A percentile compares a stretch with the other conserved stretches of the same genome.
Conservation (phyloP, 2,888 invertebrate genomes). For the Cantharis nigra region DNA sequence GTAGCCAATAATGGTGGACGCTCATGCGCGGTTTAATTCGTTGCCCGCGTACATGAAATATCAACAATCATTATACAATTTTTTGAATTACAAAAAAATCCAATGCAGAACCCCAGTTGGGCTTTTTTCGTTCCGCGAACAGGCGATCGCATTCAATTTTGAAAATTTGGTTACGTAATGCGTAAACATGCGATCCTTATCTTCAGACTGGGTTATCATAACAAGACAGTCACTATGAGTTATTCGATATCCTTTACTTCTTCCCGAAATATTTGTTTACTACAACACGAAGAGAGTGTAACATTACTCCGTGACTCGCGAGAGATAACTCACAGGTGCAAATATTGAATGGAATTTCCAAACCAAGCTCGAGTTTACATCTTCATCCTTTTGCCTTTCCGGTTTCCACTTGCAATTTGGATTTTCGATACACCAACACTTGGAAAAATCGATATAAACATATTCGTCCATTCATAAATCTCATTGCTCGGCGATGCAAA, state of each 20-base stretch:
- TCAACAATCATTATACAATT: slow-evolving; percentile 32
- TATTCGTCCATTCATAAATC: neutral
- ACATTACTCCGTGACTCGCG: neutral
- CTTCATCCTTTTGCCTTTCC: neutral
- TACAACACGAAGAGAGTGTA: neutral
- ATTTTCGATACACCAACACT: neutral
- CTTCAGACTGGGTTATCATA: neutral
- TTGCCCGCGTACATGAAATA: slow-evolving; percentile 30
- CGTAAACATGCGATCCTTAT: neutral
- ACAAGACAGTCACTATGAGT: neutral
- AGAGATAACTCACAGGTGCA: neutral
- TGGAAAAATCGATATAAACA: neutral
- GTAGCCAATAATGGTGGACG: slow-evolving; percentile 44
- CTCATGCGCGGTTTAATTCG: slow-evolving; percentile 39
- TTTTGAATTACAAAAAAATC: slow-evolving; percentile 6
- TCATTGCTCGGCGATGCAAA: neutral
- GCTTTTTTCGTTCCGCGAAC: neutral
- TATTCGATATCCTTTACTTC: neutral
- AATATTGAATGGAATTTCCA: neutral
- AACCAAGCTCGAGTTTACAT: neutral
- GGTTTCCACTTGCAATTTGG: neutral
- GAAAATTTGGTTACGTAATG: neutral
- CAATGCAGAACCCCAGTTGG: neutral
- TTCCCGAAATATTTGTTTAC: neutral
- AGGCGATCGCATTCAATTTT: neutral